Conservation (phyloP, 2,888 invertebrate species). For the Argynnis bischoffii region DNA sequence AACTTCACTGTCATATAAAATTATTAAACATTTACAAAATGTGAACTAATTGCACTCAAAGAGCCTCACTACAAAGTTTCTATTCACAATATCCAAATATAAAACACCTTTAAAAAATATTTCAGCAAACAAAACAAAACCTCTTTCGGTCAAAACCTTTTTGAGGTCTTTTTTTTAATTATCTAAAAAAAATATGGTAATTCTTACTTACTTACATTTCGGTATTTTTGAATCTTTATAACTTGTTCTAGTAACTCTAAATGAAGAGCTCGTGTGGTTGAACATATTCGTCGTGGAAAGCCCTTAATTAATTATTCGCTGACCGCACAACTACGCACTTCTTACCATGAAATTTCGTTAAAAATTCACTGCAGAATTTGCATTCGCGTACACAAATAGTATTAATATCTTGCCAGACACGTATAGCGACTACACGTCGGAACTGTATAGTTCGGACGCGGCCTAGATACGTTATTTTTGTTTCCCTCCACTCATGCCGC, state of each 20-base stretch:
- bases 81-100: too few species aligned
- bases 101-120: too few species aligned
- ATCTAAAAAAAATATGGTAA: neutral
- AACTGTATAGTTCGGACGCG: slow-evolving; percentile 58
- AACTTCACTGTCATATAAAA: too few species aligned
- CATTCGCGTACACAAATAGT: slow-evolving; percentile 51
- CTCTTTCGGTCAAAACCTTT: too few species aligned
- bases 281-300: slow-evolving; percentile 53
- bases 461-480: slow-evolving; percentile 73
- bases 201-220: slow-evolving; percentile 54
- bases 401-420: slow-evolving; percentile 56
- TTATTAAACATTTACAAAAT: too few species aligned
- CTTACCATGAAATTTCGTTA: slow-evolving; percentile 34
- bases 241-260: slow-evolving; percentile 49
- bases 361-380: slow-evolving; percentile 44
- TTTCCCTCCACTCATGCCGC: slow-evolving; percentile 60
- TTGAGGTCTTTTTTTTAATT: too few species aligned
- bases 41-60: too few species aligned
- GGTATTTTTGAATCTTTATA: slow-evolving; percentile 46
- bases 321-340: slow-evolving; percentile 16
- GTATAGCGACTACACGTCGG: slow-evolving; percentile 58
- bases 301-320: slow-evolving; percentile 38
- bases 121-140: too few species aligned
- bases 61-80: too few species aligned
- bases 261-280: slow-evolving; percentile 62